Conservation (phyloP, 2,888 invertebrate genomes). For the Drosophila nigricruria region DNA sequence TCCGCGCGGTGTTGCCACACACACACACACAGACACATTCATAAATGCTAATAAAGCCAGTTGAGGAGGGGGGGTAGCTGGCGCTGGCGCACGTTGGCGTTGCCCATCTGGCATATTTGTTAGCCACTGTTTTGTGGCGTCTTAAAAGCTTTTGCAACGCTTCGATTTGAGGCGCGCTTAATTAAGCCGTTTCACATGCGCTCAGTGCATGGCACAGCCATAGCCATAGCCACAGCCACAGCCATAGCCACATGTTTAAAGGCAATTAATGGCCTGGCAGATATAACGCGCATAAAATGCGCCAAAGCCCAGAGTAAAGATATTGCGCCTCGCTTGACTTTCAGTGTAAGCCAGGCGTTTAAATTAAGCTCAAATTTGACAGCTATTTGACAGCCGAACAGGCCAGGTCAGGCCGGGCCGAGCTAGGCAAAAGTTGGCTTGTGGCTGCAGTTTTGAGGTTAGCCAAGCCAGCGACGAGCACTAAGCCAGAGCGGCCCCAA, state of each 20-base stretch:
- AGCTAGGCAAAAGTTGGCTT: slow-evolving; percentile 3
- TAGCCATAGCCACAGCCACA: background rate
- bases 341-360: slow-evolving; percentile 41
- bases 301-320: slow-evolving; percentile 23
- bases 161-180: slow-evolving; percentile 50
- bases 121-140: slow-evolving; percentile 29
- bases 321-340: slow-evolving; percentile 34
- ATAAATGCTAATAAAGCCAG: slow-evolving; percentile 43
- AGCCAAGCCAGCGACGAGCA: slow-evolving; percentile 18
- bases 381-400: slow-evolving; percentile 66
- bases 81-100: background rate
- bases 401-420: background rate
- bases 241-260: slow-evolving; percentile 22
- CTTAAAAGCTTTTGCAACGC: slow-evolving; percentile 42
- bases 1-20: slow-evolving; percentile 26
- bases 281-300: slow-evolving; percentile 16
- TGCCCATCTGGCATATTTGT: slow-evolving; percentile 26
- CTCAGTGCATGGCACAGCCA: background rate
- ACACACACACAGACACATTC: background rate
- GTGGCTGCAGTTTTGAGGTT: slow-evolving; percentile 53
- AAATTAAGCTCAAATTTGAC: slow-evolving; percentile 73
- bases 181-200: slow-evolving; percentile 38
- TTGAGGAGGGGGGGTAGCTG: background rate
- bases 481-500: slow-evolving; percentile 15
- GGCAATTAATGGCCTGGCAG: slow-evolving; percentile 31